These are phyloP conservation scores for Lonchura striata DNA, from an alignment of 2,113 vertebrate species.

Conservation along the genomic window DNA sequence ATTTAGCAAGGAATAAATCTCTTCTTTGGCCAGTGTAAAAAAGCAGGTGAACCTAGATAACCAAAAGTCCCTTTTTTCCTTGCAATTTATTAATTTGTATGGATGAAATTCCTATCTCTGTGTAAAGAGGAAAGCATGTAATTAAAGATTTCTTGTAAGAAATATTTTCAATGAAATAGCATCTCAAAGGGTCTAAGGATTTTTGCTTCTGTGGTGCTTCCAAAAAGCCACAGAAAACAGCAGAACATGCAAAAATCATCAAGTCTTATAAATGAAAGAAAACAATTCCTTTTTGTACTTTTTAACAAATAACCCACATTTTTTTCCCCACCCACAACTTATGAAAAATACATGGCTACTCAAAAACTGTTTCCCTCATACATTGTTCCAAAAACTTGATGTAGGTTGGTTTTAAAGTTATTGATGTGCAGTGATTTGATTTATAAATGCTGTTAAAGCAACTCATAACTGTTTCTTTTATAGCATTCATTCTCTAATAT, in stretches of 20 bases:
- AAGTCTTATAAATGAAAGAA: neutral
- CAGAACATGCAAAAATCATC: neutral
- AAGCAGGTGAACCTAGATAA: neutral
- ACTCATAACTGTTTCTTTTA: constrained; percentile 6
- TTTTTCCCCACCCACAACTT: neutral
- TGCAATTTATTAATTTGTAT: neutral
- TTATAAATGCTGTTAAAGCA: constrained; percentile 42
- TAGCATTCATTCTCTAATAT: neutral
- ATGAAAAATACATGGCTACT: constrained; percentile 2
- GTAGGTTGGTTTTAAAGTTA: constrained; percentile 28
- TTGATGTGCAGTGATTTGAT: constrained; percentile 1
- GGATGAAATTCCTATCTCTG: neutral
- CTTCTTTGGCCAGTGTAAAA: neutral
- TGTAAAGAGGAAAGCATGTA: neutral
- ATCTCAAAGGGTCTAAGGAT: neutral
- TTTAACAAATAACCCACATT: neutral
- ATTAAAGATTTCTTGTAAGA: neutral
- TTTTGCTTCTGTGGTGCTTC: neutral
- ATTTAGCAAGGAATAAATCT: neutral
- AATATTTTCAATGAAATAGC: neutral
- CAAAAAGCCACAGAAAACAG: neutral
- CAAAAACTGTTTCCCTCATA: neutral
- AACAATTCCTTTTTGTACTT: neutral
- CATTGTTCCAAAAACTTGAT: constrained; percentile 10
- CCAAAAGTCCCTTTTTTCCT: neutral